Conservation (phyloP, 1,140 invertebrate species). For the Nymphalis io region DNA sequence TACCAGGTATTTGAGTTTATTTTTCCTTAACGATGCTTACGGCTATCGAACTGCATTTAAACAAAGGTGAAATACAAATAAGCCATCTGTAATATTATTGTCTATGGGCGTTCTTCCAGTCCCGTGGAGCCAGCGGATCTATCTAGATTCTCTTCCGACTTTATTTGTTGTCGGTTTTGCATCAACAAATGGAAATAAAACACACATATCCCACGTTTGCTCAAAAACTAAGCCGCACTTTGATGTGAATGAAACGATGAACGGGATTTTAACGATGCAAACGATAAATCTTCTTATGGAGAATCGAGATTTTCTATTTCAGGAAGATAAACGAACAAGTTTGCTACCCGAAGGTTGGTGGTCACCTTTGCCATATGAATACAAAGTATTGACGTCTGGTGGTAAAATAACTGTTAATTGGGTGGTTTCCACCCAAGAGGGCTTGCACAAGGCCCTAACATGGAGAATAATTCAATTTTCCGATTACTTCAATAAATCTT, state of each 20-base stretch:
- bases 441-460: too few relatives aligned
- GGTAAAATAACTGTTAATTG: too few relatives aligned
- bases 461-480: too few relatives aligned
- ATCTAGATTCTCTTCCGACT: neutral
- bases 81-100: constrained; percentile 1
- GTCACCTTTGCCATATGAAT: too few relatives aligned
- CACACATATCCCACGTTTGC: neutral
- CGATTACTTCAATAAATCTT: too few relatives aligned
- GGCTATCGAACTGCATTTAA: neutral
- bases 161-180: constrained; percentile 2
- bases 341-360: too few relatives aligned
- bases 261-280: neutral
- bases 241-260: neutral
- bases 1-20: neutral
- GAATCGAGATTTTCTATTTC: too few relatives aligned
- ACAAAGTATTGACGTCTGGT: too few relatives aligned
- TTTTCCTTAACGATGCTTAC: neutral
- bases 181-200: constrained; percentile 2
- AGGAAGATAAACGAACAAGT: too few relatives aligned
- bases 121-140: neutral
- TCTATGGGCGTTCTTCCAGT: constrained; percentile 3
- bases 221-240: constrained; percentile 1
- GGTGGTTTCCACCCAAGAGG: too few relatives aligned
- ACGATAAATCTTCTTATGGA: neutral
- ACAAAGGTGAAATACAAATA: constrained; percentile 2